Base-by-base conservation (phyloP, 2,113 vertebrate genomes). In the Cephalopterus ornatus region DNA sequence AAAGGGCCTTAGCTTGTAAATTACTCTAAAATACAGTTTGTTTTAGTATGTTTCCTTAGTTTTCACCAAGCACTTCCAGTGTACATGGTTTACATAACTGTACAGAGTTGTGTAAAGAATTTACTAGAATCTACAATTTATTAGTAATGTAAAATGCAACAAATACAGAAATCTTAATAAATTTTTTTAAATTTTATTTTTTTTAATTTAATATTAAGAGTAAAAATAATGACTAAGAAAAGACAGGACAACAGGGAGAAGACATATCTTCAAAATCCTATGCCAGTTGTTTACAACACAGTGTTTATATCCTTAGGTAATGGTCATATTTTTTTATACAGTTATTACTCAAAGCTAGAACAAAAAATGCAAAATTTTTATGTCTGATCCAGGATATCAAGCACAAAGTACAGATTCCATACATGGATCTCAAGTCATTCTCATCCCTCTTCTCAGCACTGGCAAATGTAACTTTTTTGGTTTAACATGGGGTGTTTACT, bases 331-430 rank as follows among this genome's bases (percentile, higher is more conserved):
- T 86, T 2, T 61, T 56, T 26, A 63, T 14, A 71, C 0, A 10
- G 13, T 78, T 74, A 20, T 28, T 82, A 23, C 15, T 47, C 15
- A 55, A 80, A 53, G 1, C 1, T 49, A 39, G 19, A 5, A 32
- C 52, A 85, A 72, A 75, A 63, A 26, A 37, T 18, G 2, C 2
- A 46, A 44, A 49, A 6, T 2, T 14, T n/a, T 72, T 13, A 22
- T 81, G 7, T 47, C 15, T 5, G 1, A 53, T 39, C 12, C 24
- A 71, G 24, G 18, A 9, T 19, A 30, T 39, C 28, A 91, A 63
- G 50, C 5, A 41, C 3, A 23, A 28, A 6, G 0, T 23, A 44
- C 0, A 6, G 17, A 83, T 75, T 32, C 14, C 55, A 2, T 26
- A 42, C 4, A 53, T n/a, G 58, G 3, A 2, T 47, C 65, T 89